Percentiles rank a stretch among this genome's conserved stretches.
Evolutionary conservation across 2,113 vertebrate species (phyloP).

Genomic region (Siniperca chuatsi): DNA sequence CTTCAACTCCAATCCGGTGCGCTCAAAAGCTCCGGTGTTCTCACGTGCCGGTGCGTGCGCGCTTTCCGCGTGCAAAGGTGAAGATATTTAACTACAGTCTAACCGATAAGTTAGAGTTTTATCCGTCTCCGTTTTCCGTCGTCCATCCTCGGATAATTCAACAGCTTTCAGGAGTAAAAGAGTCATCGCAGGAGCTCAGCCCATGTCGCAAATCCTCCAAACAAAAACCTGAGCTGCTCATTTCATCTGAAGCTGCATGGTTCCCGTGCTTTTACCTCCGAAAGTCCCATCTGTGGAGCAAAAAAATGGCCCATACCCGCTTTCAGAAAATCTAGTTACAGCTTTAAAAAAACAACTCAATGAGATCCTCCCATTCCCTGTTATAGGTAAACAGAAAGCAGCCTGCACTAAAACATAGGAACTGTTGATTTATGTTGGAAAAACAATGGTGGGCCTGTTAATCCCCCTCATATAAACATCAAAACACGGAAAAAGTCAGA

Average conservation of each 20-base stretch:
- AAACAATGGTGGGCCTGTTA: slow-evolving; percentile 53
- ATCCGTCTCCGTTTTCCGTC: slow-evolving; percentile 57
- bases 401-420: slow-evolving; percentile 43
- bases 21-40: slow-evolving; percentile 5
- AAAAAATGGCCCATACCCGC: slow-evolving; percentile 63
- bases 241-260: slow-evolving; percentile 46
- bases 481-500: slow-evolving; percentile 61
- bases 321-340: slow-evolving; percentile 34
- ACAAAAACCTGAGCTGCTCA: slow-evolving; percentile 53
- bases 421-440: slow-evolving; percentile 66
- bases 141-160: slow-evolving; percentile 65
- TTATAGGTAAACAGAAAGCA: slow-evolving; percentile 65
- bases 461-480: slow-evolving; percentile 66
- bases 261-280: slow-evolving; percentile 36
- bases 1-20: slow-evolving; percentile 17
- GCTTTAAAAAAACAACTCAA: slow-evolving; percentile 19
- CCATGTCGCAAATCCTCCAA: slow-evolving; percentile 73
- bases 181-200: slow-evolving; percentile 73
- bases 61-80: slow-evolving; percentile 21
- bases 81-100: slow-evolving; percentile 9
- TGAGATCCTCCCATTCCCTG: slow-evolving; percentile 68
- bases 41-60: slow-evolving; percentile 28
- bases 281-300: slow-evolving; percentile 46
- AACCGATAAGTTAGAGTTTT: slow-evolving; percentile 9
- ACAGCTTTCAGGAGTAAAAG: slow-evolving; percentile 54